Percentiles rank a stretch among this genome's conserved stretches.
phyloP scores from a whole-genome alignment of 2,113 vertebrate genomes.

The Psettodes erumei region DNA sequence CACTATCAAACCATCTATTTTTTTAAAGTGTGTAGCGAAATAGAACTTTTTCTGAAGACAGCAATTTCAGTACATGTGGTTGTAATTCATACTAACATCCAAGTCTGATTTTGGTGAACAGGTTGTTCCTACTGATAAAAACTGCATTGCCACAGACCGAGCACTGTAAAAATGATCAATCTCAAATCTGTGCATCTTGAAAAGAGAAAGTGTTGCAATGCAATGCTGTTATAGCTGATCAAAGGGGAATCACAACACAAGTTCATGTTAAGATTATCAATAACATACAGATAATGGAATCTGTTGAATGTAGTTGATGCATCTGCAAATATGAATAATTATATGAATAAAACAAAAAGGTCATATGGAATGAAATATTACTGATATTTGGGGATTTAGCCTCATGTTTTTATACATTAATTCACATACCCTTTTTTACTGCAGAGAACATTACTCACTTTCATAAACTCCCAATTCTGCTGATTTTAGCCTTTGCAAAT shows the following conservation, averaged over 20 bases:
- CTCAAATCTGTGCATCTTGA: conserved; percentile 52
- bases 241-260: conserved; percentile 44
- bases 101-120: conserved; percentile 46
- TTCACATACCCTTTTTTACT: background rate
- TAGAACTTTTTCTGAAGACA: background rate
- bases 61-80: conserved; percentile 4
- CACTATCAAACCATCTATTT: background rate
- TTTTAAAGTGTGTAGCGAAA: background rate
- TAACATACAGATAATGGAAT: conserved; percentile 19
- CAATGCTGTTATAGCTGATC: conserved; percentile 55
- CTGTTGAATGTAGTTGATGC: background rate
- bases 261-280: conserved; percentile 22
- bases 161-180: conserved; percentile 40
- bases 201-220: conserved; percentile 50
- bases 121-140: conserved; percentile 63
- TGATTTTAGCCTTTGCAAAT: conserved; percentile 40
- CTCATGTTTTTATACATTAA: conserved; percentile 4
- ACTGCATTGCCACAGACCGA: conserved; percentile 24
- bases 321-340: conserved; percentile 20
- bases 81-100: conserved; percentile 57
- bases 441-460: conserved; percentile 13
- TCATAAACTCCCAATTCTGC: conserved; percentile 9
- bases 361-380: background rate
- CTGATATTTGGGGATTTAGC: background rate
- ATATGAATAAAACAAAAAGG: conserved; percentile 7